Conservation (phyloP, 1,140 invertebrate species). For the Mycetomoellerius zeteki region DNA sequence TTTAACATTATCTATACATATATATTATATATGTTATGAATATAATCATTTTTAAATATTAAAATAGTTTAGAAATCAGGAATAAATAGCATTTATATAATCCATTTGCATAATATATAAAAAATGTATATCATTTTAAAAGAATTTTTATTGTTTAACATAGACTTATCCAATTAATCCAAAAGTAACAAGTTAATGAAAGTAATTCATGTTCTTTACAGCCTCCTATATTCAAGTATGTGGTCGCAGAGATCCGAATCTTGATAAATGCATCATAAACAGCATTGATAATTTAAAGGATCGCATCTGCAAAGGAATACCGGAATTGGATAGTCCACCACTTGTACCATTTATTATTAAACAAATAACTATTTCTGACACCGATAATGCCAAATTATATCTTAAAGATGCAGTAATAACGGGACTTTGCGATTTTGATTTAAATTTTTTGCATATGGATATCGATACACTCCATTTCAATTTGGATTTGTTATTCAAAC, state of each 20-base stretch:
- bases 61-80: neutral
- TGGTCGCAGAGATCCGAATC: too few relatives aligned
- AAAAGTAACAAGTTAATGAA: neutral
- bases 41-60: neutral
- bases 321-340: slow-evolving; percentile 90
- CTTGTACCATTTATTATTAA: slow-evolving; percentile 85
- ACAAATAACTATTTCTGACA: slow-evolving; percentile 82
- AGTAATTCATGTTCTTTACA: too few relatives aligned
- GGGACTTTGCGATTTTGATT: slow-evolving; percentile 86
- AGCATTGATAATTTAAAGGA: too few relatives aligned
- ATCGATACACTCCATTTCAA: slow-evolving; percentile 86
- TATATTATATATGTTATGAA: neutral
- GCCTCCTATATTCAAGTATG: too few relatives aligned
- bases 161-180: neutral
- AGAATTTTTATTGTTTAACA: neutral
- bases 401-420: slow-evolving; percentile 86
- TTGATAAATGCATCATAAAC: too few relatives aligned
- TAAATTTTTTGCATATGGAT: slow-evolving; percentile 87
- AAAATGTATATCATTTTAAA: neutral
- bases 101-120: neutral
- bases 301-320: slow-evolving; percentile 85
- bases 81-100: neutral
- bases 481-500: slow-evolving; percentile 85
- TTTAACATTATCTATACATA: too few relatives aligned
- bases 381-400: slow-evolving; percentile 83